Evolutionary conservation across 53 echinoderm and acorn worm genomes (phyloP).

Genomic region (Astropecten irregularis): DNA sequence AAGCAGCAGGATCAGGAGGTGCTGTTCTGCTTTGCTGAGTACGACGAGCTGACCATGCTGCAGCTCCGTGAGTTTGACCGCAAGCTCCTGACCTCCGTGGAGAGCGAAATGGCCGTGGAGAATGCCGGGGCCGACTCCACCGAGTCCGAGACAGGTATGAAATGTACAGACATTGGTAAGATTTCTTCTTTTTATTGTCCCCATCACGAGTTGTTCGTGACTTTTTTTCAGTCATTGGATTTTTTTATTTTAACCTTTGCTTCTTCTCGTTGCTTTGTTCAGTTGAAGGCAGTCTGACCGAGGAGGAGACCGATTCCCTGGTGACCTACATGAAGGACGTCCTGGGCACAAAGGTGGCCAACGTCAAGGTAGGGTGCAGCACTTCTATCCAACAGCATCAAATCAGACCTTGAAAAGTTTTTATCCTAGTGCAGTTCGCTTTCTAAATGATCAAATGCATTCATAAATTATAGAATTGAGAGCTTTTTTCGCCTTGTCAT

Average conservation of each 20-base stretch:
- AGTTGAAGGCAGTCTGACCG: constrained; percentile 76
- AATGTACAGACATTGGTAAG: neutral
- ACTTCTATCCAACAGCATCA: too few relatives aligned
- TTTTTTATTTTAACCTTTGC: too few relatives aligned
- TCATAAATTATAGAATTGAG: too few relatives aligned
- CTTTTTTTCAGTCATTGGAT: too few relatives aligned
- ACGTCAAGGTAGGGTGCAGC: constrained; percentile 77
- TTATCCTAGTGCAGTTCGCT: too few relatives aligned
- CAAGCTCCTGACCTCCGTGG: constrained; percentile 84
- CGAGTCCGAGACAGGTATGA: constrained; percentile 39
- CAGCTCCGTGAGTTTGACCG: constrained; percentile 96
- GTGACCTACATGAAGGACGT: constrained; percentile 78
- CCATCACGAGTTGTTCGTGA: too few relatives aligned
- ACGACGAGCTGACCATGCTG: constrained; percentile 91
- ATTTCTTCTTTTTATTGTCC: too few relatives aligned
- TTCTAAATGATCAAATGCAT: too few relatives aligned
- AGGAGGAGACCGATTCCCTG: constrained; percentile 69
- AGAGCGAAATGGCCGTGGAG: constrained; percentile 86
- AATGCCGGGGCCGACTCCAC: constrained; percentile 21
- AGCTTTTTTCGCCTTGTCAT: neutral
- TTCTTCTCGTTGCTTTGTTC: neutral
- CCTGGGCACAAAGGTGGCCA: constrained; percentile 72
- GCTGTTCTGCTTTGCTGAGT: constrained; percentile 94
- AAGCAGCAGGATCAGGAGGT: constrained; percentile 79
- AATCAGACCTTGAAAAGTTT: too few relatives aligned